phyloP scores from a whole-genome alignment of 2,888 invertebrate genomes.

The Hydriomena furcata region DNA sequence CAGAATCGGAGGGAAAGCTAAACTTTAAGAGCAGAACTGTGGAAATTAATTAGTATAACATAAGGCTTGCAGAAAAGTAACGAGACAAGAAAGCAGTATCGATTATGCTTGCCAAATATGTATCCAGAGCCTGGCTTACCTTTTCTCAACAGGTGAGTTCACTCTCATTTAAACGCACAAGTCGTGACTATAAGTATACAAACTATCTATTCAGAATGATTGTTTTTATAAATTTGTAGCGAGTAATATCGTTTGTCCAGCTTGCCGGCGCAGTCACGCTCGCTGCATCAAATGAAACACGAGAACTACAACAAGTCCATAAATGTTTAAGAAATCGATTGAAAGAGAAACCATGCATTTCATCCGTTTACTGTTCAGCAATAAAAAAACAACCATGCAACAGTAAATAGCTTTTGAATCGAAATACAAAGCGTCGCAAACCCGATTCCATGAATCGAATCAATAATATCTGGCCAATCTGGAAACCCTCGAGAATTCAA shows the following conservation, averaged over 20 bases:
- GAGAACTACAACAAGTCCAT: slow-evolving; percentile 44
- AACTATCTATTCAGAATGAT: slow-evolving; percentile 30
- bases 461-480: slow-evolving; percentile 15
- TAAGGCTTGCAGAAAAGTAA: slow-evolving; percentile 11
- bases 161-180: slow-evolving; percentile 40
- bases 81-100: slow-evolving; percentile 10
- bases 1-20: slow-evolving; percentile 4
- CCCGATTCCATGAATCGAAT: slow-evolving; percentile 20
- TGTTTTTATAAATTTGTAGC: slow-evolving; percentile 38
- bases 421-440: slow-evolving; percentile 24
- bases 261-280: slow-evolving; percentile 43
- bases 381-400: slow-evolving; percentile 25
- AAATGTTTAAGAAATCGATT: slow-evolving; percentile 47
- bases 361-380: slow-evolving; percentile 36
- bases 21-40: slow-evolving; percentile 32
- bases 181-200: slow-evolving; percentile 48
- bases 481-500: slow-evolving; percentile 7
- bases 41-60: slow-evolving; percentile 40
- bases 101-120: slow-evolving; percentile 9
- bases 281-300: slow-evolving; percentile 29
- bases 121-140: background rate
- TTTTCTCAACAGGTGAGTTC: slow-evolving; percentile 3
- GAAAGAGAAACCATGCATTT: slow-evolving; percentile 56
- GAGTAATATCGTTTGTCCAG: slow-evolving; percentile 25
- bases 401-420: slow-evolving; percentile 29